These are phyloP conservation scores for Crotalus horridus DNA, from an alignment of 2,113 vertebrate genomes.

Conservation along the genomic window DNA sequence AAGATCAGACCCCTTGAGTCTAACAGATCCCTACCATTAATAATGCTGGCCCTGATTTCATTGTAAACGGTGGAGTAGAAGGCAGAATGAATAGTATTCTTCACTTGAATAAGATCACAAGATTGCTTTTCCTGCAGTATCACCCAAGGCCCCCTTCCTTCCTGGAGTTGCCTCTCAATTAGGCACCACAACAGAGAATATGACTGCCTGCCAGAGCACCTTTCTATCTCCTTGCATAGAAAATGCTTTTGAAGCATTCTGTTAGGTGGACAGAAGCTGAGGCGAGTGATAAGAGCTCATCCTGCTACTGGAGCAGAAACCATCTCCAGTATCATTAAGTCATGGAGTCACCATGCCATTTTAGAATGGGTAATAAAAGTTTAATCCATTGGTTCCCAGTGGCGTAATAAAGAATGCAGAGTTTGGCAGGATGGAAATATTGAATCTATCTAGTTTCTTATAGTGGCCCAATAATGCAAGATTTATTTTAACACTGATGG, in stretches of 20 bases:
- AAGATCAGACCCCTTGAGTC: neutral
- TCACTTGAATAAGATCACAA: neutral
- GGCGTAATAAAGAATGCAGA: neutral
- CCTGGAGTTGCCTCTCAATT: neutral
- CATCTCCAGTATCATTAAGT: neutral
- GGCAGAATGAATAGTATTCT: neutral
- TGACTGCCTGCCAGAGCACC: neutral
- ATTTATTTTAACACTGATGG: neutral
- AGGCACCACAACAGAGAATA: neutral
- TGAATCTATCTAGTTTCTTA: neutral
- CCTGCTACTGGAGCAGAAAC: neutral
- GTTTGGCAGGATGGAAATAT: neutral
- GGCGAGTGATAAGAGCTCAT: neutral
- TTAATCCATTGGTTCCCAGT: neutral
- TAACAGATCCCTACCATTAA: neutral
- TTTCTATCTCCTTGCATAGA: neutral
- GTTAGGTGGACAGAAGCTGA: neutral
- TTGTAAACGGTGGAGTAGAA: neutral
- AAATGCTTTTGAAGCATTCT: neutral
- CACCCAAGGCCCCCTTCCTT: neutral
- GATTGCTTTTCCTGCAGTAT: neutral
- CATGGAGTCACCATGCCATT: neutral
- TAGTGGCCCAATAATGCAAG: neutral
- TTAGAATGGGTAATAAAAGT: neutral
- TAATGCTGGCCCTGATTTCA: neutral